Evolutionary conservation across 2,797 vertebrate species (phyloP).

Genomic region (Xyrichtys novacula): DNA sequence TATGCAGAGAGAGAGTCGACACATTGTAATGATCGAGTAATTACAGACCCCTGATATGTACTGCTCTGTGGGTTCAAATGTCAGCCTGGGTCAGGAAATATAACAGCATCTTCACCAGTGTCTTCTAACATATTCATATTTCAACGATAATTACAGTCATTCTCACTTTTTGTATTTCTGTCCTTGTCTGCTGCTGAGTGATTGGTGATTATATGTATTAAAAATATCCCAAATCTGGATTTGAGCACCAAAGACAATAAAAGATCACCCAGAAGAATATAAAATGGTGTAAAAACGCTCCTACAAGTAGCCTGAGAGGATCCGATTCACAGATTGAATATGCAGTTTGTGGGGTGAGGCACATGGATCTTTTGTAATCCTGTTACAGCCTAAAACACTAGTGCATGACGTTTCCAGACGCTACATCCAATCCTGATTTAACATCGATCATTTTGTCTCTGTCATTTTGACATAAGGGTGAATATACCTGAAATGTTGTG

Average conservation of each 20-base stretch:
- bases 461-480: slow-evolving; percentile 38
- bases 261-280: slow-evolving; percentile 66
- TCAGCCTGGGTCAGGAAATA: slow-evolving; percentile 69
- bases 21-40: slow-evolving; percentile 69
- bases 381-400: slow-evolving; percentile 42
- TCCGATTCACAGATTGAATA: slow-evolving; percentile 78
- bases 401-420: slow-evolving; percentile 33
- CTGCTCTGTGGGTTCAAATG: slow-evolving; percentile 79
- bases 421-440: slow-evolving; percentile 45
- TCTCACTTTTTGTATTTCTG: slow-evolving; percentile 43
- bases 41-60: slow-evolving; percentile 78
- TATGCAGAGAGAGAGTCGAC: slow-evolving; percentile 76
- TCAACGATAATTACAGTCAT: slow-evolving; percentile 78
- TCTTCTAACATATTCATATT: slow-evolving; percentile 81
- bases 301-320: slow-evolving; percentile 79
- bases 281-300: slow-evolving; percentile 52
- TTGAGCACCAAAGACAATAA: slow-evolving; percentile 68
- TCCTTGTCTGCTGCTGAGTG: slow-evolving; percentile 49
- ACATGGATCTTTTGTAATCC: slow-evolving; percentile 22
- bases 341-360: slow-evolving; percentile 70
- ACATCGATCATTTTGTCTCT: slow-evolving; percentile 52
- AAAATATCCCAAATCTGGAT: slow-evolving; percentile 61
- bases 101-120: slow-evolving; percentile 85
- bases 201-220: slow-evolving; percentile 54
- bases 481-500: slow-evolving; percentile 63